Evolutionary conservation across 2,888 invertebrate species (phyloP).

Genomic region (Lithodes maja): DNA sequence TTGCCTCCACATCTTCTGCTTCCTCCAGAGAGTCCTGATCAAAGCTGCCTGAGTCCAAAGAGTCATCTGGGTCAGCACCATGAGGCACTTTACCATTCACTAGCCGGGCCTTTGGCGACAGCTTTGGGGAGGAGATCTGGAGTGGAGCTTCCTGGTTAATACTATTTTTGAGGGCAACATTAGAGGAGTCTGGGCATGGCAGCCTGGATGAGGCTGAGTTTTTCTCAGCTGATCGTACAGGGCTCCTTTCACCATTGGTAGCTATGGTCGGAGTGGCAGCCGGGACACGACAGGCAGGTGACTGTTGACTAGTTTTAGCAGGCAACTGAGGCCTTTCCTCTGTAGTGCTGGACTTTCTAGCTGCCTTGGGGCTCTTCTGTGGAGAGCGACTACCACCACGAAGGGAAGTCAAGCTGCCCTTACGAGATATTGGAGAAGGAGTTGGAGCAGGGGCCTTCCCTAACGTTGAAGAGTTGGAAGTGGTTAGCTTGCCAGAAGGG

Average conservation of each 20-base stretch:
- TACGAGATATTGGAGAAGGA: conserved; percentile 20
- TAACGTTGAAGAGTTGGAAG: conserved; percentile 31
- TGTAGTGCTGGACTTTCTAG: conserved; percentile 31
- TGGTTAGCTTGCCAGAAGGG: conserved; percentile 36
- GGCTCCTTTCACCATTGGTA: conserved; percentile 53
- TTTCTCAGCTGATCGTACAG: conserved; percentile 41
- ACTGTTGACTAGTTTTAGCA: conserved; percentile 62
- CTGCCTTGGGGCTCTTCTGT: conserved; percentile 55
- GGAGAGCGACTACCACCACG: conserved; percentile 47
- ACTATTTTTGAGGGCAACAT: conserved; percentile 53
- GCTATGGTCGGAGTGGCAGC: conserved; percentile 49
- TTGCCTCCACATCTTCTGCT: conserved; percentile 68
- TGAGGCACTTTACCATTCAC: conserved; percentile 62
- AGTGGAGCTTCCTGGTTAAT: conserved; percentile 68
- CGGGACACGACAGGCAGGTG: conserved; percentile 49
- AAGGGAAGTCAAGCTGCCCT: conserved; percentile 22
- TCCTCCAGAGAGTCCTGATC: conserved; percentile 71
- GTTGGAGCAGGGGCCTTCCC: conserved; percentile 40
- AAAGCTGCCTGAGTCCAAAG: conserved; percentile 71
- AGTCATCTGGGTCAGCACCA: conserved; percentile 67
- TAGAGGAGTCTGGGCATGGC: conserved; percentile 53
- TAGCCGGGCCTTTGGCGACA: conserved; percentile 60
- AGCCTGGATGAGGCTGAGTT: conserved; percentile 42
- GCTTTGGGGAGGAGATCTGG: conserved; percentile 71
- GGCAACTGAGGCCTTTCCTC: conserved; percentile 58